Conservation (phyloP, 2,113 vertebrate genomes). For the Camelus dromedarius region DNA sequence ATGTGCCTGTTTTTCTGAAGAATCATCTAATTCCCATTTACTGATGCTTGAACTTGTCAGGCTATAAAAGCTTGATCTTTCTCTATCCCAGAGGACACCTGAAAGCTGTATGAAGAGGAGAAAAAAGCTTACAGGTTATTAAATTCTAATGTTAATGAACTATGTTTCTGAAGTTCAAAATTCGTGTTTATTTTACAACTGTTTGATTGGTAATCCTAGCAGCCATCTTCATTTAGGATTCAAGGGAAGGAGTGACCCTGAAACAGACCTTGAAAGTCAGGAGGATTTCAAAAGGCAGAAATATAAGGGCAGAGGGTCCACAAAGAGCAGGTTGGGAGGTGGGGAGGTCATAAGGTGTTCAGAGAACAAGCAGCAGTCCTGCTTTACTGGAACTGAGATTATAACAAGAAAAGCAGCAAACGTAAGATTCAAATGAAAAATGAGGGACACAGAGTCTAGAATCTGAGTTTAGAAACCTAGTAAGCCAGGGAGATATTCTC, state of each 20-base stretch:
- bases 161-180: background rate
- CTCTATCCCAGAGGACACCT: constrained; percentile 91
- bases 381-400: background rate
- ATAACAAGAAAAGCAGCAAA: background rate
- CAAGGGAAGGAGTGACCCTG: background rate
- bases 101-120: constrained; percentile 89
- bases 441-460: background rate
- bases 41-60: constrained; percentile 91
- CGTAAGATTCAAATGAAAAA: background rate
- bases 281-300: background rate
- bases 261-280: background rate
- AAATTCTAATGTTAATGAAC: background rate
- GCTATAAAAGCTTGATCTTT: constrained; percentile 90
- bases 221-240: background rate
- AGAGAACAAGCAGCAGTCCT: background rate
- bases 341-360: background rate
- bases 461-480: background rate
- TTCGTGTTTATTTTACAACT: background rate
- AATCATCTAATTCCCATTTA: constrained; percentile 96
- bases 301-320: background rate
- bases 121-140: background rate
- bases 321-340: background rate
- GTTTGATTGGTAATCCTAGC: background rate
- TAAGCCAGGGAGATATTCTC: background rate
- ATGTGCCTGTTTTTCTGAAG: constrained; percentile 90